Conservation (phyloP, 2,797 vertebrate species). For the Arrhamphus sclerolepis region DNA sequence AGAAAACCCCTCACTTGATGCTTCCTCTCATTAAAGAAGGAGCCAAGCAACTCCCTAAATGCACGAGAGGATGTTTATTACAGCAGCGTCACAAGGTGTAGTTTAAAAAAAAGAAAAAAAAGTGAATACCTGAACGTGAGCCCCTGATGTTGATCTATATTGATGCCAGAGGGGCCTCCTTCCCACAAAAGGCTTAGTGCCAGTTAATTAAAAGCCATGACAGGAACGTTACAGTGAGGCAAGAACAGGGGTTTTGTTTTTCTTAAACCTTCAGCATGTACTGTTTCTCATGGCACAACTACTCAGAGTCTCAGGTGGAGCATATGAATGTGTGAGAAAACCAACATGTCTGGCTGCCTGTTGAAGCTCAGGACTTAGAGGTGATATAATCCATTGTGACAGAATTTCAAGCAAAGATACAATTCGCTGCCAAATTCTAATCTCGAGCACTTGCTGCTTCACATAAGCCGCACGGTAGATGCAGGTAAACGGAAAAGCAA, state of each 20-base stretch:
- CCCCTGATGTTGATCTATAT: slow-evolving; percentile 60
- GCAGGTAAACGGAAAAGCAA: not conserved
- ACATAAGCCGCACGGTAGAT: not conserved
- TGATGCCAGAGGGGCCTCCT: slow-evolving; percentile 62
- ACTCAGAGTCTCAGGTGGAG: slow-evolving; percentile 1
- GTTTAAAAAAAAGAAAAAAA: slow-evolving; percentile 38
- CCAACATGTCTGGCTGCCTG: not conserved
- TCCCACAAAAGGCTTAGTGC: slow-evolving; percentile 57
- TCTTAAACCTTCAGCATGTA: slow-evolving; percentile 38
- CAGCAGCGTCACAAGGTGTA: slow-evolving; percentile 12
- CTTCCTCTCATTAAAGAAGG: slow-evolving; percentile 10
- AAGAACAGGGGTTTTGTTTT: slow-evolving; percentile 71
- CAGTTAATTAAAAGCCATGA: slow-evolving; percentile 75
- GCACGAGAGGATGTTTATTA: slow-evolving; percentile 32
- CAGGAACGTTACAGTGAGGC: slow-evolving; percentile 55
- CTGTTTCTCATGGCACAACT: slow-evolving; percentile 27
- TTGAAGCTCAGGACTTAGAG: not conserved
- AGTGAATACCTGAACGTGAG: slow-evolving; percentile 42
- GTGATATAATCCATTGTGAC: not conserved
- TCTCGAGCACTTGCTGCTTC: not conserved
- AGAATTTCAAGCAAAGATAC: too few species aligned
- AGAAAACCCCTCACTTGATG: slow-evolving; percentile 10
- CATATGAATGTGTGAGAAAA: not conserved
- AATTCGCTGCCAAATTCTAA: too few species aligned
- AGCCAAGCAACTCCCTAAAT: slow-evolving; percentile 19